Percentiles rank a stretch among this genome's conserved stretches.
Conservation (phyloP, 2,888 invertebrate genomes). For the Aphidoletes aphidimyza region DNA sequence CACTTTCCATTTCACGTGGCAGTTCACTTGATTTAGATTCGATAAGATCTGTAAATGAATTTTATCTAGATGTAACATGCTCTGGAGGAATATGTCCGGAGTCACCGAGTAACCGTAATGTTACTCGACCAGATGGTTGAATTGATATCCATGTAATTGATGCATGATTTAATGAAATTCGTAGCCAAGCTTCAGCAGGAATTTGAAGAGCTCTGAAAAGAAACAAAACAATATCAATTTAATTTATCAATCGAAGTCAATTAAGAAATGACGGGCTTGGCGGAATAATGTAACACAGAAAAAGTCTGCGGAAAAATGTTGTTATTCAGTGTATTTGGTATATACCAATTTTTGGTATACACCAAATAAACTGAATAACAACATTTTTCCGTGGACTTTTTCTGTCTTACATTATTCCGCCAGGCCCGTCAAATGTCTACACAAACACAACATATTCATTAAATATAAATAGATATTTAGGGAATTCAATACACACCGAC, state of each 20-base stretch:
- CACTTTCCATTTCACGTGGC: too few relatives aligned
- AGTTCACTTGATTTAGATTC: too few relatives aligned
- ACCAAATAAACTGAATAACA: background rate
- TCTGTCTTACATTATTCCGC: too few relatives aligned
- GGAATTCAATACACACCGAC: conserved; percentile 71
- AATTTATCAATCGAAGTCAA: conserved; percentile 12
- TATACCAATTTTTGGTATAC: background rate
- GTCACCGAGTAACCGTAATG: conserved; percentile 84
- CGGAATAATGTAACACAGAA: too few relatives aligned
- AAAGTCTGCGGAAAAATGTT: too few relatives aligned
- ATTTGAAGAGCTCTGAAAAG: conserved; percentile 89
- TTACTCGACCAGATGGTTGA: conserved; percentile 86
- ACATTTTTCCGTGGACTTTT: too few relatives aligned
- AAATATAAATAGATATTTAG: background rate
- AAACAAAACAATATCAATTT: background rate
- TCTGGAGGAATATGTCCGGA: conserved; percentile 88
- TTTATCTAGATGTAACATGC: conserved; percentile 68
- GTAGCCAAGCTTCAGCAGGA: conserved; percentile 96
- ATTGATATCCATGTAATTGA: conserved; percentile 94
- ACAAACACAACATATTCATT: background rate
- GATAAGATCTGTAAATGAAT: too few relatives aligned
- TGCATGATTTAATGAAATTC: conserved; percentile 89
- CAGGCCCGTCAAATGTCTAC: too few relatives aligned
- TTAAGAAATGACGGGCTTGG: too few relatives aligned
- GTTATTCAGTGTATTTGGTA: too few relatives aligned